These are phyloP conservation scores for Lagodon rhomboides DNA, from an alignment of 2,797 vertebrate genomes.

Conservation along the genomic window DNA sequence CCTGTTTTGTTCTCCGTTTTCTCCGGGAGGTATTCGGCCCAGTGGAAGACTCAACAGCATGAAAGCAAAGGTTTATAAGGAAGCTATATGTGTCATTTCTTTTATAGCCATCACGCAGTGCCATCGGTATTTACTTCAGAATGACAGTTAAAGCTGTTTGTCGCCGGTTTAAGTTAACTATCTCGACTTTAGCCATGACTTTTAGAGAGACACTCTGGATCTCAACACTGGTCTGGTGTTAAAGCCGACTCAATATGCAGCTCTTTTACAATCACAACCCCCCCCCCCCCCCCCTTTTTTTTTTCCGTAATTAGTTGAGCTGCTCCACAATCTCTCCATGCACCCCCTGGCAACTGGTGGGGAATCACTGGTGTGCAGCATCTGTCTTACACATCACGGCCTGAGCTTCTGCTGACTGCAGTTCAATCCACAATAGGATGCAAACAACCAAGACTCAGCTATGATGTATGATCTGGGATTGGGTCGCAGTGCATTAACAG, in stretches of 20 bases:
- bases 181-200: background rate
- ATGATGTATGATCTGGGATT: background rate
- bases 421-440: background rate
- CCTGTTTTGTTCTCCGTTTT: too few relatives aligned
- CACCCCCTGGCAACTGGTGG: background rate
- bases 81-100: too few relatives aligned
- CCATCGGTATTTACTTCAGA: too few relatives aligned
- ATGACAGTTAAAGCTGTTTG: too few relatives aligned
- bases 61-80: too few relatives aligned
- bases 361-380: background rate
- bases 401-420: background rate
- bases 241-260: background rate
- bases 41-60: too few relatives aligned
- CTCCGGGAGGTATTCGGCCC: too few relatives aligned
- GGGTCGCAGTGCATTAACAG: background rate
- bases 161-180: background rate
- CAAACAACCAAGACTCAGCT: background rate
- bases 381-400: conserved; percentile 1
- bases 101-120: too few relatives aligned
- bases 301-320: background rate
- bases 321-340: background rate
- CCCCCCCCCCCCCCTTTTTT: too few relatives aligned
- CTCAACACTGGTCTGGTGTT: background rate
- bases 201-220: background rate
- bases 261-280: background rate